Percentiles rank a stretch among this genome's conserved stretches.
Conservation (phyloP, 2,113 vertebrate species). For the Pollimyrus isidori region DNA sequence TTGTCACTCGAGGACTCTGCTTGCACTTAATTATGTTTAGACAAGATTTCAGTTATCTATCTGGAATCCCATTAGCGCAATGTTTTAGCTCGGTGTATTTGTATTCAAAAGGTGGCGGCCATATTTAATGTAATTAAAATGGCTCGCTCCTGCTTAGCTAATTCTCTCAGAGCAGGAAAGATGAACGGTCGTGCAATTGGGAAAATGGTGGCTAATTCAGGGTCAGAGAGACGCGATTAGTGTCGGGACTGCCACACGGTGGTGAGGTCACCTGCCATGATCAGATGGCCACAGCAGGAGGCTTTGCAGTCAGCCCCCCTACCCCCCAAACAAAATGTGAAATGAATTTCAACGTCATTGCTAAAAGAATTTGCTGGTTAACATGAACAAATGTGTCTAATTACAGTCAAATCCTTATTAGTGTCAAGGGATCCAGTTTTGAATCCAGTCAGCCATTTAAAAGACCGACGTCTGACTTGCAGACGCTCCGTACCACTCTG, state of each 20-base stretch:
- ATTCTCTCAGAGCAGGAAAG: not conserved
- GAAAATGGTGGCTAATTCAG: not conserved
- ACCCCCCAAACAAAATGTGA: not conserved
- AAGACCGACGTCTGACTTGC: not conserved
- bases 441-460: not conserved
- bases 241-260: not conserved
- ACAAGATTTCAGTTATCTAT: constrained; percentile 3
- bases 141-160: not conserved
- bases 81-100: not conserved
- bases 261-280: not conserved
- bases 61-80: not conserved
- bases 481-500: not conserved
- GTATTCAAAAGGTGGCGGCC: not conserved
- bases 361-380: not conserved
- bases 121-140: not conserved
- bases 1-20: not conserved
- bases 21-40: not conserved
- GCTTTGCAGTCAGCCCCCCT: not conserved
- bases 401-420: not conserved
- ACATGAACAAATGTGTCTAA: not conserved
- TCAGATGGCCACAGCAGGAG: not conserved
- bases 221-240: not conserved
- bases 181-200: not conserved
- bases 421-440: not conserved
- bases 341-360: not conserved